Evolutionary conservation across 2,113 vertebrate genomes (phyloP), one percentile per base, ranked within the genome.

Genomic region (Carlito syrichta): DNA sequence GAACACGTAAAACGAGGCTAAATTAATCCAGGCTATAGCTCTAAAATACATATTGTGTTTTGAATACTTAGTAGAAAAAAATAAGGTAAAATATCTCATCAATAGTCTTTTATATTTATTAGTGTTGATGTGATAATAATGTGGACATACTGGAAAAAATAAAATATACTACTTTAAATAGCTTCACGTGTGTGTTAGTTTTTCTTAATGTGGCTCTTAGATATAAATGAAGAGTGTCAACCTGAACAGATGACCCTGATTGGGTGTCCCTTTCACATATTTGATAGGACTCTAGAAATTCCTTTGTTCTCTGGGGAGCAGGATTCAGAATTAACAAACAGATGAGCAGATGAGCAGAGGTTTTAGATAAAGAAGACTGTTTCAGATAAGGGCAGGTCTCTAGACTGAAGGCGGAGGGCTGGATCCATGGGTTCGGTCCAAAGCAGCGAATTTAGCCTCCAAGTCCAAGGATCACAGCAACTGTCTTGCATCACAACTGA

Each of bases 41-140:
- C 11, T 73, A 56, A 86, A 83, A 86, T 60, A 52, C 0, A 20
- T 40, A 43, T 43, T 54, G n/a, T 82, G 35, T 50, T 86, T 48
- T 95, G 27, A 95, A 88, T 66, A 63, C 38, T 76, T 77, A 91
- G 9, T 40, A 85, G 85, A 32, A 96, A 77, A 79, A 45, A 38
- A 30, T 66, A 52, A 91, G 12, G 9, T n/a, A 54, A 90, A 43
- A 66, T 52, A 56, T 69, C 19, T 88, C 32, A 83, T 71, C 40
- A 27, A n/a, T 19, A 77, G 58, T 52, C 22, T 91, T 86, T 81
- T 86, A 58, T 69, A 68, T 60, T 86, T 17, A 74, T 89, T 52
- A 60, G 9, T 60, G 32, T 52, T 88, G 32, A 13, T 43, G 63
- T 71, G 35, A 23, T 52, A 52, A 52, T 62, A 71, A 48, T 79